Percentiles rank a stretch among this genome's conserved stretches.
These are phyloP conservation scores for Psococerastis gibbosa DNA, from an alignment of 2,888 invertebrate genomes.

Conservation along the genomic window DNA sequence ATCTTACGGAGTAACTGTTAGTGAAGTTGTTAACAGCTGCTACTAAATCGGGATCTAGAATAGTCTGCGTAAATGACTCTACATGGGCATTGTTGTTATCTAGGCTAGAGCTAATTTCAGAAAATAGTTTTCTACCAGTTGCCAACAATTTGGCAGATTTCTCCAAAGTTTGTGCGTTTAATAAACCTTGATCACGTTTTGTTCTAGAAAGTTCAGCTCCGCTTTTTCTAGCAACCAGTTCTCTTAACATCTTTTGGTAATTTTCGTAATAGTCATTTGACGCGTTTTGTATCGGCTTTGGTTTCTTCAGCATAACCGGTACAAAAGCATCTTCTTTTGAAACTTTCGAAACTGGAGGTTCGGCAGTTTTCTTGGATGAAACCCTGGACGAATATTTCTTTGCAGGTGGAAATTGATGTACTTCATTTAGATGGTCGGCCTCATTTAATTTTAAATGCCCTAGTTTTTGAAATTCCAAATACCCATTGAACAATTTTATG, in stretches of 20 bases:
- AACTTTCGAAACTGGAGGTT: too few species aligned
- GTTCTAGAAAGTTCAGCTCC: background rate
- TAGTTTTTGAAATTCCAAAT: constrained; percentile 5
- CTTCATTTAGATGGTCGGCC: background rate
- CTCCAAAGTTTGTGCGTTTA: background rate
- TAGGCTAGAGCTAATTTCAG: background rate
- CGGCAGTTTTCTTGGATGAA: background rate
- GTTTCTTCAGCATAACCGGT: background rate
- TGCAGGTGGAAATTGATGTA: background rate
- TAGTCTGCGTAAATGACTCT: background rate
- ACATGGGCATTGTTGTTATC: constrained; percentile 7
- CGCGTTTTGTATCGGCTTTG: background rate
- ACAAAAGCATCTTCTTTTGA: too few species aligned
- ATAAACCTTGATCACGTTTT: background rate
- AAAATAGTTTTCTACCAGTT: constrained; percentile 1
- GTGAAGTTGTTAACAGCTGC: constrained; percentile 5
- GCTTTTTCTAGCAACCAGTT: constrained; percentile 4
- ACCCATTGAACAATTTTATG: constrained; percentile 7
- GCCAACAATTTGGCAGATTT: background rate
- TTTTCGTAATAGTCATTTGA: constrained; percentile 1
- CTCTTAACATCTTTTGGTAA: constrained; percentile 7
- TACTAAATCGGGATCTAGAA: constrained; percentile 4
- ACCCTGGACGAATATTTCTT: constrained; percentile 5
- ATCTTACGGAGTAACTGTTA: background rate
- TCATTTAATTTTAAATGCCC: background rate